Conservation (phyloP, 1,140 invertebrate species). For the Epicauta chinensis region DNA sequence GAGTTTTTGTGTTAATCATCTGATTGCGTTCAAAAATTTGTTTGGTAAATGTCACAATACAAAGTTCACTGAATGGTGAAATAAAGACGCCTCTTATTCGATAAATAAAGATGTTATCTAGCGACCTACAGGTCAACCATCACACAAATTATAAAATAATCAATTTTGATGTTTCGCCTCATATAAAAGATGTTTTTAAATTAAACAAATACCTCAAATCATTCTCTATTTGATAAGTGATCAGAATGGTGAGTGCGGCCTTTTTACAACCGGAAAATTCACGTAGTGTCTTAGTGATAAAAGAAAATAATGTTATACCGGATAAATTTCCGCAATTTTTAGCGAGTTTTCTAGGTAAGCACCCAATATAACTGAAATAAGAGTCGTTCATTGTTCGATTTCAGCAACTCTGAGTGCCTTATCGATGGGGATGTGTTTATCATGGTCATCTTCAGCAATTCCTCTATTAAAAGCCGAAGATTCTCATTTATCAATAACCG, state of each 20-base stretch:
- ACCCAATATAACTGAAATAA: constrained; percentile 5
- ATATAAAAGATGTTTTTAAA: constrained; percentile 1
- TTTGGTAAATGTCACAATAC: neutral
- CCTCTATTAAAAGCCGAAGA: constrained; percentile 33
- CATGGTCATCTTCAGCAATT: constrained; percentile 52
- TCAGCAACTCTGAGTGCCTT: constrained; percentile 51
- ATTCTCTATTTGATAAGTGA: neutral
- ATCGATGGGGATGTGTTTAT: constrained; percentile 48
- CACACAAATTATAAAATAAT: constrained; percentile 18
- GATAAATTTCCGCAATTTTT: constrained; percentile 30
- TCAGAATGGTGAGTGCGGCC: constrained; percentile 20
- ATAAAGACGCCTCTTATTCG: constrained; percentile 11
- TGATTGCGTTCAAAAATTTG: too few relatives aligned
- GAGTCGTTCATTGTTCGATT: constrained; percentile 1
- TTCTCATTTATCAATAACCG: constrained; percentile 7
- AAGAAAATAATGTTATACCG: constrained; percentile 4
- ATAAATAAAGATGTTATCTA: constrained; percentile 15
- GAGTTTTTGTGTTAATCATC: too few relatives aligned
- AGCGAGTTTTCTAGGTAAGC: constrained; percentile 32
- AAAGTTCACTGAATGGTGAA: neutral
- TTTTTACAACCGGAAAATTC: constrained; percentile 25
- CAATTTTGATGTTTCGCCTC: too few relatives aligned
- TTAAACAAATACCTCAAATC: neutral
- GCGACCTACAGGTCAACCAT: constrained; percentile 10
- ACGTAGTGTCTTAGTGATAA: constrained; percentile 17